A percentile compares a stretch with the other conserved stretches of the same genome.
These are phyloP conservation scores for Sapayoa aenigma DNA, from an alignment of 2,113 vertebrate species.

Conservation along the genomic window DNA sequence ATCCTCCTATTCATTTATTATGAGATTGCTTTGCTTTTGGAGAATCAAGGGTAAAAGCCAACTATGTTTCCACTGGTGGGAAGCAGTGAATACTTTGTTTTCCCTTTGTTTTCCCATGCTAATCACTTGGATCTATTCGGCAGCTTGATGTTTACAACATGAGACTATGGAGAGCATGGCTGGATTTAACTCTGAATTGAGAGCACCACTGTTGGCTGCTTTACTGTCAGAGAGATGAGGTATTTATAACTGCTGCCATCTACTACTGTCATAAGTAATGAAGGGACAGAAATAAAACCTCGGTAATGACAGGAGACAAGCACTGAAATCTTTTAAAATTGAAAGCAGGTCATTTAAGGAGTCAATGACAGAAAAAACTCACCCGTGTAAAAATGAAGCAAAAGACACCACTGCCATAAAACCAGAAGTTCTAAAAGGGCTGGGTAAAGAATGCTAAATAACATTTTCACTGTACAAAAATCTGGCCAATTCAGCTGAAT, in stretches of 20 bases:
- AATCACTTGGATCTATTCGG: neutral
- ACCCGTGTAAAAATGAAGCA: neutral
- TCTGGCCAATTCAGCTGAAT: neutral
- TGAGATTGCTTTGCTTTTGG: neutral
- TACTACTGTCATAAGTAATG: neutral
- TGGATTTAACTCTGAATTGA: neutral
- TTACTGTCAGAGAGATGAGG: neutral
- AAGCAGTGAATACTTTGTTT: neutral
- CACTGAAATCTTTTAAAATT: neutral
- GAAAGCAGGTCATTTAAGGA: neutral
- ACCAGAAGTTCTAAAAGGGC: neutral
- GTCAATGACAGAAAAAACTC: neutral
- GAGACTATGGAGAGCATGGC: neutral
- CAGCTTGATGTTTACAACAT: neutral
- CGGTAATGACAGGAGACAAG: neutral
- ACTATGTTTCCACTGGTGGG: neutral
- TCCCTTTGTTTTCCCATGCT: neutral
- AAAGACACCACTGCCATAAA: neutral
- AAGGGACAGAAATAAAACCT: neutral
- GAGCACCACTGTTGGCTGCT: neutral
- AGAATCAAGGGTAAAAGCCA: neutral
- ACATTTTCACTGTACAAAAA: neutral
- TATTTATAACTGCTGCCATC: neutral
- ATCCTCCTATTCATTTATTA: neutral
- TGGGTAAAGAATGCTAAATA: neutral